Conservation (phyloP, 2,113 vertebrate species). For the Craseonycteris thonglongyai region DNA sequence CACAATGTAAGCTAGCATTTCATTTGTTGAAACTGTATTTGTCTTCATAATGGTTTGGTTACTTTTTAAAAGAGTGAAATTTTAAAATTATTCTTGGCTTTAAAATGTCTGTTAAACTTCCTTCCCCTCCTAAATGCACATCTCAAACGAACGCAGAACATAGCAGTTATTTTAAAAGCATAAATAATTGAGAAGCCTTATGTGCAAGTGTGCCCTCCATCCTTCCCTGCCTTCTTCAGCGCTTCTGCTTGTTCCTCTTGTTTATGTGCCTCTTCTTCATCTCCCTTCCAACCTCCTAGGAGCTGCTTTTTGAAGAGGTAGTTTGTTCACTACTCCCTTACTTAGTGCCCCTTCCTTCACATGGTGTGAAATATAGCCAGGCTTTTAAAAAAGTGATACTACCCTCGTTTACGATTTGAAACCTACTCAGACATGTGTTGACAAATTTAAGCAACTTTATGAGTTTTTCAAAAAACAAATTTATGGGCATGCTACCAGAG, state of each 20-base stretch:
- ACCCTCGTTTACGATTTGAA: background rate
- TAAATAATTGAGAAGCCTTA: background rate
- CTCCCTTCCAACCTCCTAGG: background rate
- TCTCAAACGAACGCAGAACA: background rate
- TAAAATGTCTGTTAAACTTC: background rate
- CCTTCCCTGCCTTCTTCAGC: background rate
- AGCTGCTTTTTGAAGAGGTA: background rate
- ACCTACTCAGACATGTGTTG: slow-evolving; percentile 14
- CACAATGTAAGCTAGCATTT: background rate
- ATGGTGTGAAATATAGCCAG: slow-evolving; percentile 19
- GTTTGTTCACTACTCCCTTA: background rate
- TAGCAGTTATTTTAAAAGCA: background rate
- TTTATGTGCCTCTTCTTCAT: background rate
- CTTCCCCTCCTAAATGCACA: background rate
- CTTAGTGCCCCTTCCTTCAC: background rate
- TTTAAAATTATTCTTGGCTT: background rate
- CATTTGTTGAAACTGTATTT: background rate
- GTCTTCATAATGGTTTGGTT: background rate
- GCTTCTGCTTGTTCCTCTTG: background rate
- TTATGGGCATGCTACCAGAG: background rate
- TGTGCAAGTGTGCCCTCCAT: background rate
- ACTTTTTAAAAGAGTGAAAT: background rate
- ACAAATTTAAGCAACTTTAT: slow-evolving; percentile 8
- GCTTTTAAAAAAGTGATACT: background rate
- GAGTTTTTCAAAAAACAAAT: slow-evolving; percentile 1